These are phyloP conservation scores for Hirtodrosophila cameraria DNA, from an alignment of 2,888 invertebrate genomes.

Conservation along the genomic window DNA sequence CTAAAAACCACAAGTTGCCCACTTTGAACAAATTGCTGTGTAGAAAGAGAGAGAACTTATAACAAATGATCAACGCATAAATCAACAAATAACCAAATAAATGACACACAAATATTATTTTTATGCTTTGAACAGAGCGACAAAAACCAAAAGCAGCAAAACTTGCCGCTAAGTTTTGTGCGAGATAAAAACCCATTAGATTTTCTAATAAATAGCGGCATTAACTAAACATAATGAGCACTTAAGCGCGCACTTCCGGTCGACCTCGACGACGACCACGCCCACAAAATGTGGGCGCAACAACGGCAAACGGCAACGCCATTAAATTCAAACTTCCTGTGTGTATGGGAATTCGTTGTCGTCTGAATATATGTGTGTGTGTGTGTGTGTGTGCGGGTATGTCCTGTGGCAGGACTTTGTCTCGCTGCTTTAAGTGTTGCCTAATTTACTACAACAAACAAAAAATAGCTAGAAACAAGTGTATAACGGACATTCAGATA, in stretches of 20 bases:
- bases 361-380: constrained; percentile 5
- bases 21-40: constrained; percentile 48
- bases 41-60: constrained; percentile 31
- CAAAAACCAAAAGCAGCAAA: constrained; percentile 25
- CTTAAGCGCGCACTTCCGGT: constrained; percentile 76
- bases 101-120: constrained; percentile 70
- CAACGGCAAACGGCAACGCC: constrained; percentile 47
- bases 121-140: constrained; percentile 52
- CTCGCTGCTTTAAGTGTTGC: constrained; percentile 67
- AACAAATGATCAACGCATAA: constrained; percentile 63
- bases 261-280: constrained; percentile 40
- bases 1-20: constrained; percentile 45
- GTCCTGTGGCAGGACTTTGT: constrained; percentile 47
- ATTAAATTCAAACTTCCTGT: constrained; percentile 67
- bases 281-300: constrained; percentile 40
- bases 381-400: constrained; percentile 21
- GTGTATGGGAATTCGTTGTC: not conserved
- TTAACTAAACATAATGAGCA: constrained; percentile 78
- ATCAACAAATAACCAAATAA: constrained; percentile 68
- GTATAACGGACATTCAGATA: constrained; percentile 3
- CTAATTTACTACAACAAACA: constrained; percentile 67
- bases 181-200: constrained; percentile 70
- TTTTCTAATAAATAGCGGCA: constrained; percentile 75
- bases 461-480: not conserved
- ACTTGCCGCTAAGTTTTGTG: constrained; percentile 46